Evolutionary conservation across 1,140 invertebrate species (phyloP).

Genomic region (Brachionus koreanus): DNA sequence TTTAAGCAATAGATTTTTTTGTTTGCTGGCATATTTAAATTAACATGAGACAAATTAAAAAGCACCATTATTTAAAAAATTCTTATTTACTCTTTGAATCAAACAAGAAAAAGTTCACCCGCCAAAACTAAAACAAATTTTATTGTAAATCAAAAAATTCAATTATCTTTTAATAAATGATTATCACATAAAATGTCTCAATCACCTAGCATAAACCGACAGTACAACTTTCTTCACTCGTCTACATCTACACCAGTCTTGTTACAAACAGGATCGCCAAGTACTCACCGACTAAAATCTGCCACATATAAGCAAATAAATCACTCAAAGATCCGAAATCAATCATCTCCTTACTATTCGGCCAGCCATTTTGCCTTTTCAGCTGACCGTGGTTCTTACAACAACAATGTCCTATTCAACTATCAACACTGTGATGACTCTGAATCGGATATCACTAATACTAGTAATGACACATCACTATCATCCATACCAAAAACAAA

Average conservation of each 20-base stretch:
- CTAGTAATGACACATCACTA: neutral
- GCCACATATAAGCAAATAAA: neutral
- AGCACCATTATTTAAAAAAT: neutral
- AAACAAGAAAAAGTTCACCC: conserved; percentile 7
- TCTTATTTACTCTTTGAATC: neutral
- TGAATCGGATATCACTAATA: neutral
- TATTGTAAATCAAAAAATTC: neutral
- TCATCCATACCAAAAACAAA: neutral
- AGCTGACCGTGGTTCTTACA: neutral
- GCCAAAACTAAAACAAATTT: neutral
- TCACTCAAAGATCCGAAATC: neutral
- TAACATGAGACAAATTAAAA: neutral
- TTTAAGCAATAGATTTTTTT: no score
- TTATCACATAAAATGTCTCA: neutral
- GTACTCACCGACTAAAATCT: neutral
- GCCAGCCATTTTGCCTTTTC: neutral
- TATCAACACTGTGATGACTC: conserved; percentile 27
- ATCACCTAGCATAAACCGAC: neutral
- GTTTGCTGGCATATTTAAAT: neutral
- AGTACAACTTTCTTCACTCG: neutral
- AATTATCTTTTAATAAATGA: neutral
- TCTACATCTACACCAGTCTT: neutral
- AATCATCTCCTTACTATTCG: neutral
- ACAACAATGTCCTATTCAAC: neutral
- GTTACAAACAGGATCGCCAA: neutral